Conservation (phyloP, 2,113 vertebrate genomes). For the Dermatemys mawii region DNA sequence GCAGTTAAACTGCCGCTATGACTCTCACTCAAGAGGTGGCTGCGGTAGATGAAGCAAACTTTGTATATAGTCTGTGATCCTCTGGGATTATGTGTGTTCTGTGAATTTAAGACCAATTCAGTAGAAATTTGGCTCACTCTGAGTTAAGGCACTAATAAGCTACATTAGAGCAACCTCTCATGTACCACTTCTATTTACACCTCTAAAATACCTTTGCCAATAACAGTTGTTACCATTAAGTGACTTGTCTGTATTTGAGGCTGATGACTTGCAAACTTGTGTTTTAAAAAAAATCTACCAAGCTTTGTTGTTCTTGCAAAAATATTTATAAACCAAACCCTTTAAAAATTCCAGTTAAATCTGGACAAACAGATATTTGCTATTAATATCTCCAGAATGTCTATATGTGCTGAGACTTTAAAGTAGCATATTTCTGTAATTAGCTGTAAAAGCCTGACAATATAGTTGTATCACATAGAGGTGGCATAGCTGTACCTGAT, state of each 20-base stretch:
- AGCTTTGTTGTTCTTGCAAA: neutral
- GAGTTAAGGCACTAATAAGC: neutral
- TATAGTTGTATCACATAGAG: neutral
- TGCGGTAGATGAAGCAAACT: neutral
- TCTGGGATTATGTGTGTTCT: constrained; percentile 19
- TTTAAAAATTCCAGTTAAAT: neutral
- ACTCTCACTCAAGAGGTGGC: neutral
- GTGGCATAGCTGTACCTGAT: neutral
- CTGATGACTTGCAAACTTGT: neutral
- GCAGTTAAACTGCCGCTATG: neutral
- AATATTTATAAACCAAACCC: neutral
- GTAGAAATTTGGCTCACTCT: neutral
- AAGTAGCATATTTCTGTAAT: neutral
- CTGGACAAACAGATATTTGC: neutral
- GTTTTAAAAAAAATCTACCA: neutral
- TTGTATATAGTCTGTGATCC: constrained; percentile 9
- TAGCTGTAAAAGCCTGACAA: neutral
- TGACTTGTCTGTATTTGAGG: neutral
- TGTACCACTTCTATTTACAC: neutral
- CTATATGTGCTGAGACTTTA: neutral
- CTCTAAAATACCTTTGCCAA: constrained; percentile 22
- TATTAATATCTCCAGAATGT: neutral
- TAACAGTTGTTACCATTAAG: no score
- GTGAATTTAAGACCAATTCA: constrained; percentile 17
- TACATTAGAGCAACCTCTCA: neutral